These are phyloP conservation scores for Leistus spinibarbis DNA, from an alignment of 2,888 invertebrate genomes.

Conservation along the genomic window DNA sequence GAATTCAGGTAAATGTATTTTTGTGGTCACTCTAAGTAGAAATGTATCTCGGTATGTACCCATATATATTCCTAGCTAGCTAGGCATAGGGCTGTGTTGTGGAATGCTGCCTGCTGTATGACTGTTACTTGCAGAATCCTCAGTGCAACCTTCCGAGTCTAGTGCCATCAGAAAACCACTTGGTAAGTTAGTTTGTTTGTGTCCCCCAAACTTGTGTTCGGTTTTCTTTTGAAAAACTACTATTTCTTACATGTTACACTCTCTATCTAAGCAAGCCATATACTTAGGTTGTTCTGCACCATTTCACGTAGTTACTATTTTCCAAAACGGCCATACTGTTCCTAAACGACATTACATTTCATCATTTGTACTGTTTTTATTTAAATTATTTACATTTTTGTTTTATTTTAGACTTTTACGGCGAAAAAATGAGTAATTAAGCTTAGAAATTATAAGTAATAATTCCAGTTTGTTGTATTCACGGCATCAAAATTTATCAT, in stretches of 20 bases:
- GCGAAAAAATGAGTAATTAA: background rate
- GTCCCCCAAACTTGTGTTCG: background rate
- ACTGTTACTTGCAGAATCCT: slow-evolving; percentile 56
- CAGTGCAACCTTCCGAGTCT: slow-evolving; percentile 49
- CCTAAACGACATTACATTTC: background rate
- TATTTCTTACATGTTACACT: background rate
- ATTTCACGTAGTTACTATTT: background rate
- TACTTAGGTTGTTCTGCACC: slow-evolving; percentile 34
- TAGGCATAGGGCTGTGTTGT: slow-evolving; percentile 48
- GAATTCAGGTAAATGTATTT: background rate
- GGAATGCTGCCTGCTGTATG: slow-evolving; percentile 58
- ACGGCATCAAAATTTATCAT: too few relatives aligned
- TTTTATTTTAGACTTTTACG: too few relatives aligned
- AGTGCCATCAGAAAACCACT: slow-evolving; percentile 62
- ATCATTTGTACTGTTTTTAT: background rate
- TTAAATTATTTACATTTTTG: too few relatives aligned
- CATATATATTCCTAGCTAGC: slow-evolving; percentile 18
- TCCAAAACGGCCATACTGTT: background rate
- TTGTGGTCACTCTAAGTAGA: background rate
- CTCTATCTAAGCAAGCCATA: slow-evolving; percentile 5
- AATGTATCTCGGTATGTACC: slow-evolving; percentile 1
- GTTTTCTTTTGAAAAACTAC: background rate
- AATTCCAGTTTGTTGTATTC: too few relatives aligned
- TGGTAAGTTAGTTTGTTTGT: slow-evolving; percentile 58
- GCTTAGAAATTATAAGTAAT: background rate